Base-by-base conservation (phyloP, 2,797 vertebrate species). In the Australoheros facetus region DNA sequence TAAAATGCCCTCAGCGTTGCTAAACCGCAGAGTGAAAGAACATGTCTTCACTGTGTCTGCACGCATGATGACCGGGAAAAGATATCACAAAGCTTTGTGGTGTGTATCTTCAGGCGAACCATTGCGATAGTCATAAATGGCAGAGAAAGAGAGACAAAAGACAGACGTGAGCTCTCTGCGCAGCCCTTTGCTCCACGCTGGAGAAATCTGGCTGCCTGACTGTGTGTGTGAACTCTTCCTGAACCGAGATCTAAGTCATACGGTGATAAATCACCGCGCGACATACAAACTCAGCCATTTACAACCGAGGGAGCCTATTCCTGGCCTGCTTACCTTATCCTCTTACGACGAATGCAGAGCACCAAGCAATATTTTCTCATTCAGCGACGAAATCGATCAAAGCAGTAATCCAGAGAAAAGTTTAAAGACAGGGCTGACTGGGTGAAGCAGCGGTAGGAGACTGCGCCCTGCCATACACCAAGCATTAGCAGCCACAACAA, bases 181-280 rank as follows among this genome's bases (percentile, higher is more conserved):
- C 84, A 87, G 82, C 91, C 83, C 88, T 83, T 84, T 83, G 90
- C 91, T 90, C 91, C 87, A 56, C 90, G 88, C 86, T 86, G 74
- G 90, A 93, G 90, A 89, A 93, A 93, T 93, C 93, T 92, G 90
- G 91, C 91, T 91, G 90, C 80, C 86, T 88, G 84, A 83, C 90
- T 90, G 77, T 85, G 90, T 88, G 93, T 96, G 97, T 99, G 98
- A 99, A 99, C 98, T 99, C 97, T 99, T 97, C 97, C 97, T 99
- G 98, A 99, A 99, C 98, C 97, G 97, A 97, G 97, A 98, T 99
- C 97, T 96, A 97, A 98, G 98, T 97, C 97, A 92, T 97, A 96
- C 96, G 96, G 97, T 97, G 97, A 99, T 99, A 99, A 99, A 99
- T 99, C 98, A 99, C 97, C 94, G 93, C 95, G 96, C 93, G 93